A percentile compares a stretch with the other conserved stretches of the same genome.
These are phyloP conservation scores for Ypsolopha scabrella DNA, from an alignment of 2,888 invertebrate species.

Conservation along the genomic window DNA sequence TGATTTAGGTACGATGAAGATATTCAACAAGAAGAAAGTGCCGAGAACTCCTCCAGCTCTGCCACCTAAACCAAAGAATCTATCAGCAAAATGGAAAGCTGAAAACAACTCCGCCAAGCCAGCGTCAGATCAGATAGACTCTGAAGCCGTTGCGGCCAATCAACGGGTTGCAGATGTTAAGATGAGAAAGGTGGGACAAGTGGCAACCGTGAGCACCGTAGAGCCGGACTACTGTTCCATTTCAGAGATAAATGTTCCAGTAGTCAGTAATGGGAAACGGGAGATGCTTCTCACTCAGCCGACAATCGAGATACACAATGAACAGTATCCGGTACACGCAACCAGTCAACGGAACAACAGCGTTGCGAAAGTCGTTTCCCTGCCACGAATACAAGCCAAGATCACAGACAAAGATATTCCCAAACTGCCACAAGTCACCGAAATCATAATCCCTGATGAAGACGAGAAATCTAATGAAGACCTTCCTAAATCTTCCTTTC, in stretches of 20 bases:
- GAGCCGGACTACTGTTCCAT: slow-evolving; percentile 84
- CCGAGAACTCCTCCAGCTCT: slow-evolving; percentile 79
- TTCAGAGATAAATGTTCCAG: slow-evolving; percentile 78
- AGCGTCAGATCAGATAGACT: slow-evolving; percentile 58
- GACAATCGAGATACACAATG: slow-evolving; percentile 64
- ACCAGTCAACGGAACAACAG: slow-evolving; percentile 40
- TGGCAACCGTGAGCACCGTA: slow-evolving; percentile 54
- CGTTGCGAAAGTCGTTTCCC: slow-evolving; percentile 55
- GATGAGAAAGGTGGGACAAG: slow-evolving; percentile 63
- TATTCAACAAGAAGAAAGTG: slow-evolving; percentile 68
- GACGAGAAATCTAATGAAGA: slow-evolving; percentile 59
- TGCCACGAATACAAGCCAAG: slow-evolving; percentile 56
- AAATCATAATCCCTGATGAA: slow-evolving; percentile 78
- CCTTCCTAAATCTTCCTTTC: slow-evolving; percentile 31
- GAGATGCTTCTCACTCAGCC: slow-evolving; percentile 67
- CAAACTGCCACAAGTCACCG: slow-evolving; percentile 80
- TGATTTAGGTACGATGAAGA: slow-evolving; percentile 51
- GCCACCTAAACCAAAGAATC: slow-evolving; percentile 83
- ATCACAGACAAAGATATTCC: slow-evolving; percentile 75
- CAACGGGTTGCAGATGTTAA: slow-evolving; percentile 71
- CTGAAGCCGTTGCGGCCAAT: slow-evolving; percentile 70
- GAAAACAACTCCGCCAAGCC: slow-evolving; percentile 48
- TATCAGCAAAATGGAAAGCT: slow-evolving; percentile 75
- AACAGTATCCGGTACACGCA: slow-evolving; percentile 54
- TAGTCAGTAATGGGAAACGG: slow-evolving; percentile 68